phyloP scores from a whole-genome alignment of 2,113 vertebrate genomes.

The Podarcis raffonei region DNA sequence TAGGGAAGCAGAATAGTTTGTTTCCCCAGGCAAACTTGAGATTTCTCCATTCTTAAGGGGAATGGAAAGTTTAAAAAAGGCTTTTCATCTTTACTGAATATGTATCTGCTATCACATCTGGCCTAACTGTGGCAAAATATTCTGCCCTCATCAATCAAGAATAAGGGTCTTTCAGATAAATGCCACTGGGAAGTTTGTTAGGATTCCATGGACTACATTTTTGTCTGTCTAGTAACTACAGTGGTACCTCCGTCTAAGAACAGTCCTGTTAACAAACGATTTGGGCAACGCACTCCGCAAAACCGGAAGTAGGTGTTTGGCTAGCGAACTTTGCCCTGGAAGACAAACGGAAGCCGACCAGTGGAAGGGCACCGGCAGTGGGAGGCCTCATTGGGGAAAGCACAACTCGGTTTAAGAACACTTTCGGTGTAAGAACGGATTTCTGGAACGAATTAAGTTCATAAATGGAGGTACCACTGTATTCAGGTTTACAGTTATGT shows the following conservation, averaged over 20 bases:
- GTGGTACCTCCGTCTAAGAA: no score
- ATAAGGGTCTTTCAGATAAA: not conserved
- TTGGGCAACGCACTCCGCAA: no score
- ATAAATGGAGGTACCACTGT: no score
- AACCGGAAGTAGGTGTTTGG: no score
- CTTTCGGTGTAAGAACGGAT: no score
- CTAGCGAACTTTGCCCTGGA: no score
- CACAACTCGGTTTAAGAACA: no score
- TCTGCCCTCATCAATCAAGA: not conserved
- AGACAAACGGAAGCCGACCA: no score
- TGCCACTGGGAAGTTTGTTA: constrained; percentile 16
- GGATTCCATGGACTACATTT: constrained; percentile 24
- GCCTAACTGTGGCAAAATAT: constrained; percentile 13
- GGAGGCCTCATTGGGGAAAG: no score
- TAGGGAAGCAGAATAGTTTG: constrained; percentile 20
- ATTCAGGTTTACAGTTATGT: constrained; percentile 6
- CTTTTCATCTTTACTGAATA: not conserved
- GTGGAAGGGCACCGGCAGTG: no score
- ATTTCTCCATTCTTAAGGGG: constrained; percentile 17
- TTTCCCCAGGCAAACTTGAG: constrained; percentile 3
- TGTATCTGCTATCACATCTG: not conserved
- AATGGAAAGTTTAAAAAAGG: constrained; percentile 14
- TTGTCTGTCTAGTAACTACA: constrained; percentile 22
- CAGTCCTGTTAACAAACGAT: no score
- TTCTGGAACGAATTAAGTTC: no score